phyloP scores from a whole-genome alignment of 2,113 vertebrate genomes.

The Cygnus atratus region DNA sequence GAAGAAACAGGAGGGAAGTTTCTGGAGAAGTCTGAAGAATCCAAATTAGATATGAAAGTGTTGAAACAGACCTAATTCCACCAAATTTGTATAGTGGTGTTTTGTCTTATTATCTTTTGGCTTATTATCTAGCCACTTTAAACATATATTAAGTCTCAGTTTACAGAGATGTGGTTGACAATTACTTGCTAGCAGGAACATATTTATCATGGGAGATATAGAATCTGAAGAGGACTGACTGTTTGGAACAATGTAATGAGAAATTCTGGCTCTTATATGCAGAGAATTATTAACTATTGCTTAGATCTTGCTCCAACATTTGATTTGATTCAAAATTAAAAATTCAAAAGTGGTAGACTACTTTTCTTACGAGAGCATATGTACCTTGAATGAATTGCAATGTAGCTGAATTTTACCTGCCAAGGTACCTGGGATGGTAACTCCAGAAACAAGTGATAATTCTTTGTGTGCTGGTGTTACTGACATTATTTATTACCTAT shows the following conservation, averaged over 20 bases:
- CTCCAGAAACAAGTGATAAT: neutral
- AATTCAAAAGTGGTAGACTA: neutral
- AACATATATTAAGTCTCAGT: neutral
- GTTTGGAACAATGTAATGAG: neutral
- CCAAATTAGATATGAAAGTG: neutral
- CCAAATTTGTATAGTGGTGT: neutral
- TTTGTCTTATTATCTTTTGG: neutral
- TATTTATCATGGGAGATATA: neutral
- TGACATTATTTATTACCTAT: neutral
- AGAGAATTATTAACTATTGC: neutral
- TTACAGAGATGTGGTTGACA: neutral
- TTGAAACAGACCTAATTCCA: neutral
- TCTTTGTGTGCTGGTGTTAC: neutral
- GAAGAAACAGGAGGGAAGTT: neutral
- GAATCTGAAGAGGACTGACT: neutral
- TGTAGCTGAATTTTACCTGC: neutral
- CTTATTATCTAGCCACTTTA: neutral
- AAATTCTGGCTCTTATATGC: neutral
- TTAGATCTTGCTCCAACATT: neutral
- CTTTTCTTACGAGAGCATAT: neutral
- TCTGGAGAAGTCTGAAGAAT: neutral
- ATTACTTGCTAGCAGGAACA: neutral
- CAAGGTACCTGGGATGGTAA: neutral
- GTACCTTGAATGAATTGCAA: neutral
- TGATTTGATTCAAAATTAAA: neutral